Evolutionary conservation across 23 tunicate species (phyloP), one percentile per base, ranked within the genome.

Genomic region (Diplosoma virens): DNA sequence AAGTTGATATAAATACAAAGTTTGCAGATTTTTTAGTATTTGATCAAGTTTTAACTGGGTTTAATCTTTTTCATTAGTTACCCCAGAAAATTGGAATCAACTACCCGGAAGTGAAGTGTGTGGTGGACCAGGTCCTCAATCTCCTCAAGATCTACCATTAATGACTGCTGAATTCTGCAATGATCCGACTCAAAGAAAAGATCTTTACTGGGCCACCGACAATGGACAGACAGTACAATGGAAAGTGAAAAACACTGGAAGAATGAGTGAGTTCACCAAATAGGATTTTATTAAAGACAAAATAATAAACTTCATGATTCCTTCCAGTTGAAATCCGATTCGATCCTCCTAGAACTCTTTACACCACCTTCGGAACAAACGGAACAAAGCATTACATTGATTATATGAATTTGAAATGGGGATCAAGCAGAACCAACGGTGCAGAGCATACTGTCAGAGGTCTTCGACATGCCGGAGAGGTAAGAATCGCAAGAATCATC

Each of bases 401-500:
- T 31, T 37, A 56, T 32, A 56, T 76, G 33, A 68, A 56, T 2
- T 26, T 76, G 28, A 76, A 76, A 28, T 76, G 67, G 68, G 81
- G 81, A 11, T 16, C 67, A 2, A 58, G 33, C 69, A 21, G 29
- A 20, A 14, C 17, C 24, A 2, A 2, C 2, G 81, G 81, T 11
- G 58, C 81, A 3, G 81, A 76, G 27, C 81, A 76, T 48, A 34
- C 28, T 25, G 31, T 76, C 3, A 48, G 48, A 17, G 81, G 81
- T 5, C 22, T 30, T 2, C 33, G 52, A 3, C 58, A 76, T 30
- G 81, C 81, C 9, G 81, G 81, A 22, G 81, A 76, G 69, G 81
- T 76, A 27, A 58, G 81, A 11, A 61, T 41, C 9, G 14, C 9
- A 41, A 9, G 11, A 41, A 41, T 41, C 14, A 7, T 41, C 9